Conservation (phyloP, 64 coral and sea anemone species). For the Acropora yongei region DNA sequence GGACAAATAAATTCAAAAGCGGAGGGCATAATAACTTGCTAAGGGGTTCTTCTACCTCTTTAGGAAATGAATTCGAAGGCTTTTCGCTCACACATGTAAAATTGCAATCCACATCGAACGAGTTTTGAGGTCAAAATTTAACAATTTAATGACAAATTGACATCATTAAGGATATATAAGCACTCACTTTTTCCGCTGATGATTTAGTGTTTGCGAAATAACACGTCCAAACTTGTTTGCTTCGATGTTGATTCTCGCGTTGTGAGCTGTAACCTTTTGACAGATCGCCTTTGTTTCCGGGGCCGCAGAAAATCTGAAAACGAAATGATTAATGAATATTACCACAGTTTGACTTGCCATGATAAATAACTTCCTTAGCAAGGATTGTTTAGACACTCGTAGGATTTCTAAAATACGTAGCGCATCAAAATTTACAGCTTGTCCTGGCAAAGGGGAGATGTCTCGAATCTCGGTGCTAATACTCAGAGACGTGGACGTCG, state of each 20-base stretch:
- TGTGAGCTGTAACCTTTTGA: not conserved
- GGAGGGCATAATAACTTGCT: too few relatives aligned
- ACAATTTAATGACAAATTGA: too few relatives aligned
- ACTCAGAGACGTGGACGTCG: too few relatives aligned
- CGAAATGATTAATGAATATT: constrained; percentile 11
- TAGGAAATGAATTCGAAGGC: too few relatives aligned
- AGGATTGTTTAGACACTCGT: not conserved
- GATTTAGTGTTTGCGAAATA: constrained; percentile 22
- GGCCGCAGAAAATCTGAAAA: constrained; percentile 45
- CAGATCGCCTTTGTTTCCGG: constrained; percentile 3
- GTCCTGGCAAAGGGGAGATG: not conserved
- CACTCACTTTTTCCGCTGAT: not conserved
- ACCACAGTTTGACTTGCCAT: not conserved
- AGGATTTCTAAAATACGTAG: not conserved
- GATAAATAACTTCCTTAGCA: not conserved
- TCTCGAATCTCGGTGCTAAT: too few relatives aligned
- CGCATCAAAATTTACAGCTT: not conserved
- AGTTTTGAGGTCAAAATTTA: not conserved
- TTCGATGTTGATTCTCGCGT: constrained; percentile 17
- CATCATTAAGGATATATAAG: not conserved
- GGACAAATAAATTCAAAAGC: not conserved
- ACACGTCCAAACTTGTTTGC: constrained; percentile 43
- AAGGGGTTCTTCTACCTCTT: too few relatives aligned
- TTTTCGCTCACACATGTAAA: too few relatives aligned
- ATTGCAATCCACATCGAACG: not conserved